phyloP scores from a whole-genome alignment of 2,888 invertebrate genomes.

The Caenorhabditis zanzibari region DNA sequence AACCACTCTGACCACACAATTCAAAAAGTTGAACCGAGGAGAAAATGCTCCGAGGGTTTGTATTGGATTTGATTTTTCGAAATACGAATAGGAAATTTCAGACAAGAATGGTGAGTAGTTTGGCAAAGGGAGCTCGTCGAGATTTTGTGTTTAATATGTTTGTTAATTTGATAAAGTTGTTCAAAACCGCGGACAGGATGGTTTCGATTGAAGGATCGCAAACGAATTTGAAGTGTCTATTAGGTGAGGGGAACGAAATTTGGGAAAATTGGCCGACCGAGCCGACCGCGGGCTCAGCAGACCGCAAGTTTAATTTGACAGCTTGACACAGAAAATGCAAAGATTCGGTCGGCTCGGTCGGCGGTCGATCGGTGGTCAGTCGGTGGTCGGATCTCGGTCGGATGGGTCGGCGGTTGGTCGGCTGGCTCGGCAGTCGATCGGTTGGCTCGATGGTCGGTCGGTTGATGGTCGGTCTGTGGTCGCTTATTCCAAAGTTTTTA shows the following conservation, averaged over 20 bases:
- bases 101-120: slow-evolving; percentile 3
- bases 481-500: too few relatives aligned
- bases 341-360: too few relatives aligned
- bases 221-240: slow-evolving; percentile 57
- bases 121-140: slow-evolving; percentile 3
- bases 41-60: slow-evolving; percentile 37
- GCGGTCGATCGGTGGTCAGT: too few relatives aligned
- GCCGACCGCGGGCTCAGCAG: too few relatives aligned
- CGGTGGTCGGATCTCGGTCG: too few relatives aligned
- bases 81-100: not conserved
- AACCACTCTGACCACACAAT: slow-evolving; percentile 7
- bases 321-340: too few relatives aligned
- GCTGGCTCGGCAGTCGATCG: too few relatives aligned
- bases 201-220: slow-evolving; percentile 53
- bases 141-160: slow-evolving; percentile 45
- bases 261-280: too few relatives aligned
- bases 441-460: too few relatives aligned
- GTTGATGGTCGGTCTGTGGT: too few relatives aligned
- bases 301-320: too few relatives aligned
- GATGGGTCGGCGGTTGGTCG: too few relatives aligned
- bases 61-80: not conserved
- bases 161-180: slow-evolving; percentile 40
- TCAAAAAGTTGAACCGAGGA: slow-evolving; percentile 24
- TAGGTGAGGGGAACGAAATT: slow-evolving; percentile 22
- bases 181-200: slow-evolving; percentile 52